Percentiles rank a stretch among this genome's conserved stretches.
These are phyloP conservation scores for Halichoeres trimaculatus DNA, from an alignment of 2,113 vertebrate species.

Conservation along the genomic window DNA sequence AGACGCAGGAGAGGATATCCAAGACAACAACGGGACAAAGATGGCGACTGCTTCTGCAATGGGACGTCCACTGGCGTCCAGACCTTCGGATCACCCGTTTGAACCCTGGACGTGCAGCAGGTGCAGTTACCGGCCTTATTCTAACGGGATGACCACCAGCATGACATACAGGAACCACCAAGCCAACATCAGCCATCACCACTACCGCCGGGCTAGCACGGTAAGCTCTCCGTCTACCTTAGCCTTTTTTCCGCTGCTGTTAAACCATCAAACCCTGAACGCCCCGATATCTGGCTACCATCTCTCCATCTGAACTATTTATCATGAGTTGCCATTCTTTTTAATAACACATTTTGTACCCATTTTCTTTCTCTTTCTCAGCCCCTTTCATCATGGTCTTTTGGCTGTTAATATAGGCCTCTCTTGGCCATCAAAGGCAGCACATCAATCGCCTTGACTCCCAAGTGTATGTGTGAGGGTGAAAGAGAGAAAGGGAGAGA, in stretches of 20 bases:
- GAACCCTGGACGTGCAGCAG: constrained; percentile 30
- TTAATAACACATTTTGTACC: constrained; percentile 70
- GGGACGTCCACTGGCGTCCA: constrained; percentile 74
- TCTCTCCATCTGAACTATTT: constrained; percentile 61
- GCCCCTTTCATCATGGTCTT: constrained; percentile 79
- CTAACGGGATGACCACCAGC: constrained; percentile 60
- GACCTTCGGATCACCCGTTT: constrained; percentile 39
- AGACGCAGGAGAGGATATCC: constrained; percentile 76
- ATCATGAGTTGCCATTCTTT: constrained; percentile 62
- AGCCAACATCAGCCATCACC: constrained; percentile 64
- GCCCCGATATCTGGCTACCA: constrained; percentile 63
- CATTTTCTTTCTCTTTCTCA: constrained; percentile 70
- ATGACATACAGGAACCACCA: constrained; percentile 55
- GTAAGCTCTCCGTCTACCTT: constrained; percentile 75
- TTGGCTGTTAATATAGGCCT: constrained; percentile 79
- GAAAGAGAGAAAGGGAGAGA: constrained; percentile 74
- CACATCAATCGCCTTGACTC: constrained; percentile 85
- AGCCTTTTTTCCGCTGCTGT: constrained; percentile 56
- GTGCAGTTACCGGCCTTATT: constrained; percentile 17
- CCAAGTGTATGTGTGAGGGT: constrained; percentile 80
- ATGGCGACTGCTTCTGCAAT: constrained; percentile 74
- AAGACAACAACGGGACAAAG: constrained; percentile 84
- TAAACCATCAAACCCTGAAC: constrained; percentile 60
- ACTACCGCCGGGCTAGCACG: constrained; percentile 69
- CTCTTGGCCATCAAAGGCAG: constrained; percentile 83